Evolutionary conservation across 2,888 invertebrate genomes (phyloP).

Genomic region (Hylaea fasciaria): DNA sequence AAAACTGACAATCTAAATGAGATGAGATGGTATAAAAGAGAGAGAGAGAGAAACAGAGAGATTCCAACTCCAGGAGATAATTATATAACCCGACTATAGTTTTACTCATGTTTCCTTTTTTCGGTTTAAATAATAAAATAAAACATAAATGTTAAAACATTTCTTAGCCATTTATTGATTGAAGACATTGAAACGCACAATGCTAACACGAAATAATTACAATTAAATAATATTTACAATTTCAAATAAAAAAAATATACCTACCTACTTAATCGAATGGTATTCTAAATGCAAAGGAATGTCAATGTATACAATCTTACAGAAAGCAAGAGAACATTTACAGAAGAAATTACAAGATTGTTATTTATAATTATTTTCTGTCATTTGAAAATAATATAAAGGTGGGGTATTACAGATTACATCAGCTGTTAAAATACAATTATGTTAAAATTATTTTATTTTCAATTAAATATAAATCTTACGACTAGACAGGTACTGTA

Average conservation of each 20-base stretch:
- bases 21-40: too few relatives aligned
- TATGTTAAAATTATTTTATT: slow-evolving; percentile 11
- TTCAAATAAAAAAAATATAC: slow-evolving; percentile 50
- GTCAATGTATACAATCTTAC: slow-evolving; percentile 51
- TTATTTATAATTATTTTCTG: slow-evolving; percentile 35
- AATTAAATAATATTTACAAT: slow-evolving; percentile 54
- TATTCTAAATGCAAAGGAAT: slow-evolving; percentile 76
- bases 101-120: too few relatives aligned
- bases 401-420: slow-evolving; percentile 58
- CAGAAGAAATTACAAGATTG: slow-evolving; percentile 27
- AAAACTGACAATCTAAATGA: too few relatives aligned
- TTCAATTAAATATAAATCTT: slow-evolving; percentile 60
- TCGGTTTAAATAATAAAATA: not conserved
- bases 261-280: too few relatives aligned
- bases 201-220: slow-evolving; percentile 16
- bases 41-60: too few relatives aligned
- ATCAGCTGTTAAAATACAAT: slow-evolving; percentile 18
- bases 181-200: slow-evolving; percentile 49
- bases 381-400: slow-evolving; percentile 42
- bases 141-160: slow-evolving; percentile 36
- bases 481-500: slow-evolving; percentile 83
- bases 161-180: slow-evolving; percentile 53
- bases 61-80: too few relatives aligned
- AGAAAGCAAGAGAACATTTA: slow-evolving; percentile 36
- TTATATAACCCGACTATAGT: too few relatives aligned